phyloP scores from a whole-genome alignment of 2,113 vertebrate species.

The Rousettus leschenaultii region DNA sequence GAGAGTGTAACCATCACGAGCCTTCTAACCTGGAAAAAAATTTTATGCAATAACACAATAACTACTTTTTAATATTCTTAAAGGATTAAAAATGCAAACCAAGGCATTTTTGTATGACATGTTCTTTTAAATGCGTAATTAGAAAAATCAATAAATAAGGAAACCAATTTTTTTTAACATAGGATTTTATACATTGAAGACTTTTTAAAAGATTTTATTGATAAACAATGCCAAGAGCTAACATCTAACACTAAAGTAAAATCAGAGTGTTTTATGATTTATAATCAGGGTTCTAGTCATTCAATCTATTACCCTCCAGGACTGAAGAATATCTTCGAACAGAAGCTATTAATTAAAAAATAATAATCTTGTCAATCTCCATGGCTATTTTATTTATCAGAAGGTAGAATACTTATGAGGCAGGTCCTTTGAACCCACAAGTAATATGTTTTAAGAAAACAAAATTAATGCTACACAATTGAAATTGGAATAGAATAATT shows the following conservation, averaged over 20 bases:
- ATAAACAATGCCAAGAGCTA: neutral
- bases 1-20: neutral
- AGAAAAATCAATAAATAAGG: neutral
- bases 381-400: neutral
- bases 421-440: neutral
- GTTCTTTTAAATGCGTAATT: neutral
- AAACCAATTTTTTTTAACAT: neutral
- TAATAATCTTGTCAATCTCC: neutral
- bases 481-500: neutral
- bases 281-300: neutral
- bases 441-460: neutral
- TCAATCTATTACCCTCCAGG: neutral
- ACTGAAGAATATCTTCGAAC: neutral
- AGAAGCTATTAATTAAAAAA: neutral
- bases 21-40: neutral
- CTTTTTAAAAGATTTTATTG: neutral
- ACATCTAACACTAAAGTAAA: neutral
- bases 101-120: neutral
- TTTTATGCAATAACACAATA: neutral
- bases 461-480: neutral
- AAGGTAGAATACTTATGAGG: neutral
- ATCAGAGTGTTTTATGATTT: neutral
- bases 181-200: neutral
- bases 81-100: constrained; percentile 9
- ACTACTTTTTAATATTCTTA: neutral